Evolutionary conservation across 2,113 vertebrate species (phyloP).

Genomic region (Neogobius melanostomus): DNA sequence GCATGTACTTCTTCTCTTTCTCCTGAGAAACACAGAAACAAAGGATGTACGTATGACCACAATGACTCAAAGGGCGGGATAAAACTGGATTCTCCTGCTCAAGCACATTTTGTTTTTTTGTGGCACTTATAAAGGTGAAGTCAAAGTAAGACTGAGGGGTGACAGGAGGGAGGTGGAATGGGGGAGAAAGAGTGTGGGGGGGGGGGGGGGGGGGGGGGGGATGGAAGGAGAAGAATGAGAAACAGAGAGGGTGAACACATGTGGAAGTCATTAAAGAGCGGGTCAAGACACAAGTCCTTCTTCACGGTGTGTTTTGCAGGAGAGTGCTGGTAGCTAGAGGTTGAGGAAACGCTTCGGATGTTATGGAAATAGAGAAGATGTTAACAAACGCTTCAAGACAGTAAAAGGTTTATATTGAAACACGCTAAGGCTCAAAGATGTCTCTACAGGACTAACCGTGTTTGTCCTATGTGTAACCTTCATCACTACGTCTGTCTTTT

Average conservation of each 20-base stretch:
- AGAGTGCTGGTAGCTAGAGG: constrained; percentile 39
- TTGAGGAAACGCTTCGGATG: constrained; percentile 33
- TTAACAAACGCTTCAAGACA: constrained; percentile 15
- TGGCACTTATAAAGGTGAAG: constrained; percentile 36
- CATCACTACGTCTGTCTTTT: constrained; percentile 50
- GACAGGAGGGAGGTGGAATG: constrained; percentile 54
- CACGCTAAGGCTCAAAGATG: neutral
- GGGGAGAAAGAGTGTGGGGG: constrained; percentile 38
- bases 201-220: constrained; percentile 37
- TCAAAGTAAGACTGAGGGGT: constrained; percentile 37
- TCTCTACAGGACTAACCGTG: constrained; percentile 12
- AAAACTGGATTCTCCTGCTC: neutral
- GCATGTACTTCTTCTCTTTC: constrained; percentile 98
- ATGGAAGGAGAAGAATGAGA: constrained; percentile 29
- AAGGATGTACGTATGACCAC: constrained; percentile 3
- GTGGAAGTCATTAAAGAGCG: constrained; percentile 95
- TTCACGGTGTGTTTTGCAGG: constrained; percentile 75
- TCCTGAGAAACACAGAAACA: constrained; percentile 76
- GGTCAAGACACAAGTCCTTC: constrained; percentile 93
- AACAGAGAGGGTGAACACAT: constrained; percentile 85
- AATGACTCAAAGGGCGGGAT: neutral
- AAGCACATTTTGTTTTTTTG: neutral
- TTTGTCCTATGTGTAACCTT: constrained; percentile 48
- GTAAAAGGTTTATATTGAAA: neutral
- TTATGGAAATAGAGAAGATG: constrained; percentile 3